phyloP scores from a whole-genome alignment of 2,797 vertebrate genomes.

The Sebastes kiyomatsui region DNA sequence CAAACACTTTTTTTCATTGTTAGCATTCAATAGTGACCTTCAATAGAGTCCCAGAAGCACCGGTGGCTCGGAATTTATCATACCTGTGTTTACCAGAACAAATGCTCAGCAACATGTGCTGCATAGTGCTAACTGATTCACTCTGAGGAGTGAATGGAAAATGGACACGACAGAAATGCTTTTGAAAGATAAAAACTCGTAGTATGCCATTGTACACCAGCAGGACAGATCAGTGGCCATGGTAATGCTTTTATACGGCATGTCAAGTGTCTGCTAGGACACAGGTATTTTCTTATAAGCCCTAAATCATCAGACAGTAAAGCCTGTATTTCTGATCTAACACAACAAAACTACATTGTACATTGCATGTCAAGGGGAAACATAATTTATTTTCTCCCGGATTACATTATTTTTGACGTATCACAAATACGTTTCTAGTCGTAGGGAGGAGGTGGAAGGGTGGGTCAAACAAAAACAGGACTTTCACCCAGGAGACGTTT shows the following conservation, averaged over 20 bases:
- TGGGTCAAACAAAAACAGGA: no score
- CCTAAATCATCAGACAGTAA: no score
- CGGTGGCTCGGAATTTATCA: constrained; percentile 11
- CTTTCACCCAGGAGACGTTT: no score
- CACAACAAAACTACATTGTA: no score
- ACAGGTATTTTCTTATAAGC: not conserved
- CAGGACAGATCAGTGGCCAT: not conserved
- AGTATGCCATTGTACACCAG: not conserved
- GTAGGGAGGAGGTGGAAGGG: no score
- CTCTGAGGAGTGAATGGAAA: not conserved
- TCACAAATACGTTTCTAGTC: no score
- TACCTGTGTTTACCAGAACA: constrained; percentile 16
- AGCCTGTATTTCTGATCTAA: no score
- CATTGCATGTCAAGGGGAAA: no score
- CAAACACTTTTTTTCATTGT: not conserved
- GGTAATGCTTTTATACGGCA: not conserved
- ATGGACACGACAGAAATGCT: not conserved
- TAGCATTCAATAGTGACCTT: constrained; percentile 25
- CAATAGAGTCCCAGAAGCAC: not conserved
- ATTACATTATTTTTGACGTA: no score
- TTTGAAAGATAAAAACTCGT: not conserved
- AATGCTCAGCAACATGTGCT: constrained; percentile 4
- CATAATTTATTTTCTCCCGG: no score
- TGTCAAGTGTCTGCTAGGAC: not conserved
- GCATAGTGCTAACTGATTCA: not conserved